Base-by-base conservation (phyloP, 2,797 vertebrate species). In the Remorina albescens region DNA sequence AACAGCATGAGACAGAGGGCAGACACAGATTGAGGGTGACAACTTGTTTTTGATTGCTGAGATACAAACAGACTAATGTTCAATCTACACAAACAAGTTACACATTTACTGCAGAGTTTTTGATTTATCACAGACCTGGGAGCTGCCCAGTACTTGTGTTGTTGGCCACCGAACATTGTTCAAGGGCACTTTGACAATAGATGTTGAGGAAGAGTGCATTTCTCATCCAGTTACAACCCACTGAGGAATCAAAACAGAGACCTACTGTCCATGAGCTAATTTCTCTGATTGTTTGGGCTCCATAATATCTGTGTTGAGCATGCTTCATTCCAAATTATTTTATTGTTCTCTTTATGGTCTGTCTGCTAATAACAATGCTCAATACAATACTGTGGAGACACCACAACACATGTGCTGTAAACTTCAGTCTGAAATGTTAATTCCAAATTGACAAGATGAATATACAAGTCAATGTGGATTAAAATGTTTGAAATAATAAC, bases 51-150 rank as follows among this genome's bases (percentile, higher is more conserved):
- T 80, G 80, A 89, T 87, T 21, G 65, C 84, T 4, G 59, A 71
- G 78, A 76, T 56, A 59, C 59, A 66, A 76, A 61, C 51, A 70
- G 84, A 70, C 74, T 86, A 88, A 91, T 87, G 87, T 86, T 85
- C 86, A 85, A 77, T 90, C 88, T 89, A 74, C 67, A 67, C 80
- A 84, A 85, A 88, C 85, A 83, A 87, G 88, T 90, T 86, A 88
- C 86, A 81, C 86, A 81, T 91, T 90, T 90, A 84, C 88, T 89
- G 90, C 89, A 86, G 89, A 83, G 83, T 76, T 90, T 88, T 81
- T 90, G 87, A 92, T 91, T 91, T 89, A 91, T 92, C 84, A 85
- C 75, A 84, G 87, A 88, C 84, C 86, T 88, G 87, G 90, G 89
- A 88, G 85, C 88, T 88, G 90, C 89, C 88, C 90, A 89, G 84